Percentiles rank a stretch among this genome's conserved stretches.
Evolutionary conservation across 2,797 vertebrate genomes (phyloP).

Genomic region (Steatocranus sp.): DNA sequence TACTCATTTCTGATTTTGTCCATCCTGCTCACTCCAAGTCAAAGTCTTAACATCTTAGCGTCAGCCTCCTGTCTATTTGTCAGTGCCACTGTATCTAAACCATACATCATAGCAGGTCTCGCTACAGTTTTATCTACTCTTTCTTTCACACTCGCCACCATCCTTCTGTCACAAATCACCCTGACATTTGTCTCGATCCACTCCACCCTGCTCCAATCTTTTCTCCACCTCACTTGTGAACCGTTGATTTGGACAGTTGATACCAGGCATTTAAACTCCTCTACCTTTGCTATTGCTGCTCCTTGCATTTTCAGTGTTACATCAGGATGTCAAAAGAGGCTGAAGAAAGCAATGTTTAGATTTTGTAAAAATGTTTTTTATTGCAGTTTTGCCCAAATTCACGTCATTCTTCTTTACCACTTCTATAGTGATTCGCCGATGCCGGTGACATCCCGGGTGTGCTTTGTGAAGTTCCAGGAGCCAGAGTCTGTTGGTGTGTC

Average conservation of each 20-base stretch:
- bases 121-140: background rate
- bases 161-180: background rate
- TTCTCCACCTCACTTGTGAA: background rate
- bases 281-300: background rate
- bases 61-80: background rate
- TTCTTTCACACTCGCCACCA: background rate
- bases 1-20: background rate
- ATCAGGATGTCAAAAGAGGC: background rate
- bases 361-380: background rate
- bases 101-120: background rate
- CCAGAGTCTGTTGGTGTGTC: constrained; percentile 94
- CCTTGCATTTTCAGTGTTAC: background rate
- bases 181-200: no score
- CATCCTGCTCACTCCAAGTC: background rate
- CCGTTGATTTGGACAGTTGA: background rate
- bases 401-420: background rate
- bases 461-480: constrained; percentile 98
- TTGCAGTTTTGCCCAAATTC: background rate
- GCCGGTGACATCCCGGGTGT: constrained; percentile 95
- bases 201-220: background rate
- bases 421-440: constrained; percentile 88
- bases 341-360: background rate
- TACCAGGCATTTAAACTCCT: background rate
- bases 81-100: background rate
- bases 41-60: background rate